A percentile compares a stretch with the other conserved stretches of the same genome.
These are phyloP conservation scores for Aricia agestis DNA, from an alignment of 1,140 invertebrate genomes.

Conservation along the genomic window DNA sequence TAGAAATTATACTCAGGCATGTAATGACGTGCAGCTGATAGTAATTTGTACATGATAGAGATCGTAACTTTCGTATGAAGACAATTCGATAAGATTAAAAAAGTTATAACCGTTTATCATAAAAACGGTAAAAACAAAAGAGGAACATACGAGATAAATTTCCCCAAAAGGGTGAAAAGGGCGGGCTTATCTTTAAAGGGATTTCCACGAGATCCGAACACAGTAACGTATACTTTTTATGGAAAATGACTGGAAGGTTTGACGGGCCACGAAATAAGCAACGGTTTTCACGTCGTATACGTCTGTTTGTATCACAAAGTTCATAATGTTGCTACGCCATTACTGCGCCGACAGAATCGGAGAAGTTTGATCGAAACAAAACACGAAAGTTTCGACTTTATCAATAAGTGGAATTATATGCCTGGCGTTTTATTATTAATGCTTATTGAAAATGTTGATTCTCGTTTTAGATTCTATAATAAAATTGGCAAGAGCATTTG, in stretches of 20 bases:
- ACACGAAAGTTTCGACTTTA: background rate
- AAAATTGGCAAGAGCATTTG: too few species aligned
- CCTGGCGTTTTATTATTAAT: too few species aligned
- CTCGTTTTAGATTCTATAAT: too few species aligned
- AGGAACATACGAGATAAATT: conserved; percentile 5
- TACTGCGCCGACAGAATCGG: background rate
- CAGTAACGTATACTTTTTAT: conserved; percentile 10
- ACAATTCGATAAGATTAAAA: background rate
- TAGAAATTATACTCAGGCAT: too few species aligned
- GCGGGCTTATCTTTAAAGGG: conserved; percentile 11
- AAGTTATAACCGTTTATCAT: conserved; percentile 10
- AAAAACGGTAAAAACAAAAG: conserved; percentile 10
- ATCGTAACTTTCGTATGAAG: background rate
- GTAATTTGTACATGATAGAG: too few species aligned
- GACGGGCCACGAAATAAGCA: conserved; percentile 8
- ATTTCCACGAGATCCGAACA: conserved; percentile 5
- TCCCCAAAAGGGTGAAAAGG: conserved; percentile 1
- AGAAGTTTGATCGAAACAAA: background rate
- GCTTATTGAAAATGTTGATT: too few species aligned
- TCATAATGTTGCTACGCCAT: background rate
- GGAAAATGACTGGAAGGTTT: conserved; percentile 11
- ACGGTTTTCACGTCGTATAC: conserved; percentile 2
- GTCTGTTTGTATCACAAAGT: background rate
- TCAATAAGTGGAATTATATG: too few species aligned
- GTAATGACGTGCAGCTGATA: too few species aligned